These are phyloP conservation scores for Andrena hattorfiana DNA, from an alignment of 2,888 invertebrate genomes.

Conservation along the genomic window DNA sequence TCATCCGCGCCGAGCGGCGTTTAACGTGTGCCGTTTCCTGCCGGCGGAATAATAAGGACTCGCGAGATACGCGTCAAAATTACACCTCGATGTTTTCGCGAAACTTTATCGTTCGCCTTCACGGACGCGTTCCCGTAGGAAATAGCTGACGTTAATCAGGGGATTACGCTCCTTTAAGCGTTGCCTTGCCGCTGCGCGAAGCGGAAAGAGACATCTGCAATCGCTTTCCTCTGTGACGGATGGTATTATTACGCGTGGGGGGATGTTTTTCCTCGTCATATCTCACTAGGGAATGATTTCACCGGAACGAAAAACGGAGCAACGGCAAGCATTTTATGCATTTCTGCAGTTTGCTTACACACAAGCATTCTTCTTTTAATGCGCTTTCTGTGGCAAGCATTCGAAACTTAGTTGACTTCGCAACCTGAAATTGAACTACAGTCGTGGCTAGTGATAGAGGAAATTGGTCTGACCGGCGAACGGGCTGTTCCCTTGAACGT, in stretches of 20 bases:
- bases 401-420: not conserved
- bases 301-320: not conserved
- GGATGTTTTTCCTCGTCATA: conserved; percentile 13
- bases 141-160: conserved; percentile 48
- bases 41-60: conserved; percentile 42
- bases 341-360: not conserved
- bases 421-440: too few relatives aligned
- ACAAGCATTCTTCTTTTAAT: not conserved
- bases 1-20: conserved; percentile 60
- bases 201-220: conserved; percentile 34
- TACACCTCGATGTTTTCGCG: conserved; percentile 45
- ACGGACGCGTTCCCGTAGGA: not conserved
- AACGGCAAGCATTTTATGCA: not conserved
- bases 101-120: conserved; percentile 37
- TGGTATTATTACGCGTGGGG: conserved; percentile 33
- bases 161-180: conserved; percentile 42
- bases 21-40: conserved; percentile 38
- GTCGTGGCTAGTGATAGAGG: not conserved
- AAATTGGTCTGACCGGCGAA: conserved; percentile 4
- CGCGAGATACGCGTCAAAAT: conserved; percentile 41
- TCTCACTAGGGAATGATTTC: not conserved
- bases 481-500: not conserved
- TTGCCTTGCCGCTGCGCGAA: conserved; percentile 15
- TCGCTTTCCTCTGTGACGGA: conserved; percentile 32
- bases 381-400: not conserved